Conservation (phyloP, 2,113 vertebrate species). For the Leucosticte australis region DNA sequence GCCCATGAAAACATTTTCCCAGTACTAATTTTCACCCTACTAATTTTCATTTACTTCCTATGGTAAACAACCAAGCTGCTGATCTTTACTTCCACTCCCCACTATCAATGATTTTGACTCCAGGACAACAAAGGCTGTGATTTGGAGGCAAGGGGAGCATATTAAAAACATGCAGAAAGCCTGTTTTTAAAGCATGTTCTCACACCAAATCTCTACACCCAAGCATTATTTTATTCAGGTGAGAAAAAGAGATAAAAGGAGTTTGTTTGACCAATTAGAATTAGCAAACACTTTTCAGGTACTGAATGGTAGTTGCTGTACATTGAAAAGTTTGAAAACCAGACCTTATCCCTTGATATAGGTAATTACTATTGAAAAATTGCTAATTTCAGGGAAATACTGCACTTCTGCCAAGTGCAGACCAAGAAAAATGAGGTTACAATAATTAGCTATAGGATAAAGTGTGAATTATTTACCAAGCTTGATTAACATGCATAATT, state of each 20-base stretch:
- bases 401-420: neutral
- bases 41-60: neutral
- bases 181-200: neutral
- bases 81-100: neutral
- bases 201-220: neutral
- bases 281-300: neutral
- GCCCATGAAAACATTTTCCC: neutral
- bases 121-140: neutral
- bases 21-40: neutral
- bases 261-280: no score
- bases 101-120: neutral
- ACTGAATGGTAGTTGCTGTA: neutral
- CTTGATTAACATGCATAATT: neutral
- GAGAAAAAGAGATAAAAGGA: neutral
- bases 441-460: neutral
- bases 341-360: neutral
- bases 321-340: neutral
- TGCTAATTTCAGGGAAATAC: neutral
- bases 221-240: neutral
- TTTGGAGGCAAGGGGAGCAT: neutral
- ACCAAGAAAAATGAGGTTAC: neutral
- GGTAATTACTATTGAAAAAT: neutral
- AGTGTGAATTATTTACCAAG: slow-evolving; percentile 8
- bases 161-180: neutral
- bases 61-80: neutral